A percentile compares a stretch with the other conserved stretches of the same genome.
Evolutionary conservation across 2,797 vertebrate genomes (phyloP).

Genomic region (Mycteria americana): DNA sequence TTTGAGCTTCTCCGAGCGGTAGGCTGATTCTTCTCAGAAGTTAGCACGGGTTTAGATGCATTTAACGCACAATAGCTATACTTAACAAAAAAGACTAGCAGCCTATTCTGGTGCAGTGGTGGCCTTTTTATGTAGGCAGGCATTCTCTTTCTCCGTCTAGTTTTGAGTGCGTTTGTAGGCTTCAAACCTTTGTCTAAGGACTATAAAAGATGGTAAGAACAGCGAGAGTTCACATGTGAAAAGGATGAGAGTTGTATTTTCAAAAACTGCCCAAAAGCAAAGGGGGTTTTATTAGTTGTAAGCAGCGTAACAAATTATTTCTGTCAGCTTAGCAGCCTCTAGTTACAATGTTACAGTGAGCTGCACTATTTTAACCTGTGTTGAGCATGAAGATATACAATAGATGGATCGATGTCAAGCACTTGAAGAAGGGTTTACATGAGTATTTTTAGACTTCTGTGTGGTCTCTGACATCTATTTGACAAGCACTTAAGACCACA

Average conservation of each 20-base stretch:
- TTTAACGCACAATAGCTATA: neutral
- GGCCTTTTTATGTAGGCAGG: neutral
- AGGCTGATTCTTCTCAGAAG: neutral
- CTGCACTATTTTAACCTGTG: neutral
- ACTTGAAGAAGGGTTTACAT: neutral
- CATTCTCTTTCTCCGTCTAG: neutral
- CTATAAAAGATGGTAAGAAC: neutral
- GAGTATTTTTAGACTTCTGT: constrained; percentile 7
- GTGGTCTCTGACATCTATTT: constrained; percentile 5
- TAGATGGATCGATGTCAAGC: neutral
- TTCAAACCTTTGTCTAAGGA: neutral
- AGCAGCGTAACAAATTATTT: constrained; percentile 28
- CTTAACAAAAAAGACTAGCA: neutral
- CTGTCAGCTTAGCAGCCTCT: neutral
- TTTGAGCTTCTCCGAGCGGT: neutral
- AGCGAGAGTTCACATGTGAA: neutral
- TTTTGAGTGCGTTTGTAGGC: neutral
- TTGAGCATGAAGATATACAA: constrained; percentile 2
- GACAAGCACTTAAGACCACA: constrained; percentile 12
- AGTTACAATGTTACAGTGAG: neutral
- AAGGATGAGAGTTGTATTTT: neutral
- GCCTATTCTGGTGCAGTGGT: neutral
- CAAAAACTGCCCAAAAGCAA: constrained; percentile 6
- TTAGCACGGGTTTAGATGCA: neutral
- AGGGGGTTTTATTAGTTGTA: neutral